Evolutionary conservation across 2,797 vertebrate genomes (phyloP), one percentile per base, ranked within the genome.

Genomic region (Nothura maculosa): DNA sequence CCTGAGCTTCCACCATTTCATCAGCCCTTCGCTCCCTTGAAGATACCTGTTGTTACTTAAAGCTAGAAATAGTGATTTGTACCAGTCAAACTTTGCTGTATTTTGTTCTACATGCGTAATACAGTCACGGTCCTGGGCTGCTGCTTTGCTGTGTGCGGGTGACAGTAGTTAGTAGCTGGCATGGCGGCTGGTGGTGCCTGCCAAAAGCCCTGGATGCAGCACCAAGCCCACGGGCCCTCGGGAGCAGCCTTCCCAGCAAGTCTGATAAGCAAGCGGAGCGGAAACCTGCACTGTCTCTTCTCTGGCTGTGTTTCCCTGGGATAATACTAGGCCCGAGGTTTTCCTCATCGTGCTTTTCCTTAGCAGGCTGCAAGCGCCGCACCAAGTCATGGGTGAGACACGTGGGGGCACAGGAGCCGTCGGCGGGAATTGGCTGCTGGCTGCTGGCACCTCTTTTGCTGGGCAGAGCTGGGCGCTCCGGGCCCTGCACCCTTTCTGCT

Each of bases 221-320:
- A 12, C 16, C 6, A 17, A 32, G 42, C 42, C 6, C 2, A 0
- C 58, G 22, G 20, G 14, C 6, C 45, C 0, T 0, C 2, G 21
- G 24, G 27, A 43, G 10, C 57, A 77, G 8, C 24, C 34, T 61
- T 77, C 34, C 69, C 36, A 58, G 8, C 58, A 61, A 0, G 1
- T 48, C 64, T 1, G 3, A 38, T 12, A 2, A 1, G 1, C 50
- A 38, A n/a, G 21, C 38, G 50, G 68, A 67, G 34, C 9, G 18
- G 17, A 50, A 48, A 52, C 9, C 12, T 40, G 30, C 34, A 24
- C 6, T 50, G 24, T 22, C 9, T 12, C 45, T 30, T 40, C 75
- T 50, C 0, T 0, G 63, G 22, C 20, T 2, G 1, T 43, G 28
- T 72, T 75, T 84, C 81, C 38, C 8, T 5, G 3, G 6, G 34